Percentiles rank a stretch among this genome's conserved stretches.
Conservation (phyloP, 2,888 invertebrate genomes). For the Ommatoiulus sabulosus region DNA sequence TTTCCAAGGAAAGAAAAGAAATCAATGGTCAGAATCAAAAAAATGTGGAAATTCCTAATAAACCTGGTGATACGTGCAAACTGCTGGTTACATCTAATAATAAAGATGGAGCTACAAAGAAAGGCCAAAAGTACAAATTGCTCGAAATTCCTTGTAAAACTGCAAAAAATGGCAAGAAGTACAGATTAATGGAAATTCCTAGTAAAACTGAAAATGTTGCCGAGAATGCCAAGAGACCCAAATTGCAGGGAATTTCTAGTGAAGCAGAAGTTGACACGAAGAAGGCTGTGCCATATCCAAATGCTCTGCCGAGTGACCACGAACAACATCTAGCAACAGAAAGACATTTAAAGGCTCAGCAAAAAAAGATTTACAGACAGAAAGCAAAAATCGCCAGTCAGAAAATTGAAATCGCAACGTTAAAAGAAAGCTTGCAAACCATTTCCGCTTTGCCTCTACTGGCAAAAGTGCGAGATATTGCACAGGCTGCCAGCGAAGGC, state of each 20-base stretch:
- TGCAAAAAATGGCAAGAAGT: not conserved
- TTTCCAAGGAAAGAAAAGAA: too few species aligned
- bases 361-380: not conserved
- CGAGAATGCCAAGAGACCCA: not conserved
- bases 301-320: not conserved
- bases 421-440: not conserved
- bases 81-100: not conserved
- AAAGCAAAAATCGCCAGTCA: not conserved
- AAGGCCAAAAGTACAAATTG: not conserved
- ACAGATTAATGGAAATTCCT: not conserved
- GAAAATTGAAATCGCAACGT: not conserved
- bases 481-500: not conserved
- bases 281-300: too few species aligned
- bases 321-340: not conserved
- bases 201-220: not conserved
- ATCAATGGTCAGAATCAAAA: too few species aligned
- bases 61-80: not conserved
- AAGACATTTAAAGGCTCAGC: not conserved
- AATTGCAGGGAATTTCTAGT: not conserved
- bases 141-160: not conserved
- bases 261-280: not conserved
- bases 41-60: not conserved
- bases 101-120: not conserved
- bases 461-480: not conserved
- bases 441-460: not conserved